These are phyloP conservation scores for Lamellibrachia satsuma DNA, from an alignment of 2,888 invertebrate genomes.

Conservation along the genomic window DNA sequence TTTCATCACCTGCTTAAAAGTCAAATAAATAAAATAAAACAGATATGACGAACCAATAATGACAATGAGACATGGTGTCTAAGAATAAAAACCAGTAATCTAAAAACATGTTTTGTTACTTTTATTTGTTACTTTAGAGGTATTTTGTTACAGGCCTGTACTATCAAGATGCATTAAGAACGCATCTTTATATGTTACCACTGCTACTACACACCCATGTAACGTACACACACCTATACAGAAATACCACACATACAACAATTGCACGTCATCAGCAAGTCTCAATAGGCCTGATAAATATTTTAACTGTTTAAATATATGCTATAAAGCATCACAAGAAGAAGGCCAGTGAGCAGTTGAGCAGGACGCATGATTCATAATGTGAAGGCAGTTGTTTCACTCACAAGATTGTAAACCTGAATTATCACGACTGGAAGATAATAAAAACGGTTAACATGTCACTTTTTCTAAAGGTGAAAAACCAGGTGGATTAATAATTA, in stretches of 20 bases:
- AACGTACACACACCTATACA: neutral
- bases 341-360: neutral
- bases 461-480: neutral
- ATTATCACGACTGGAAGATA: neutral
- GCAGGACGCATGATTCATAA: neutral
- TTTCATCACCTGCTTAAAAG: neutral
- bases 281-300: neutral
- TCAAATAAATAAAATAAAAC: neutral
- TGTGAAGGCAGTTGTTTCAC: neutral
- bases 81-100: neutral
- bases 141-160: neutral
- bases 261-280: neutral
- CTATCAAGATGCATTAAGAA: neutral
- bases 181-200: neutral
- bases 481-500: neutral
- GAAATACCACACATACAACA: neutral
- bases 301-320: neutral
- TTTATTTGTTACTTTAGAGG: conserved; percentile 17
- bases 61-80: neutral
- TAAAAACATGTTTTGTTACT: neutral
- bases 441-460: neutral
- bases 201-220: neutral
- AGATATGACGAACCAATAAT: neutral
- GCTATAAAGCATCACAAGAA: neutral
- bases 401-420: too few species aligned